Evolutionary conservation across 1,140 invertebrate species (phyloP), one percentile per base, ranked within the genome.

Genomic region (Amyelois transitella): DNA sequence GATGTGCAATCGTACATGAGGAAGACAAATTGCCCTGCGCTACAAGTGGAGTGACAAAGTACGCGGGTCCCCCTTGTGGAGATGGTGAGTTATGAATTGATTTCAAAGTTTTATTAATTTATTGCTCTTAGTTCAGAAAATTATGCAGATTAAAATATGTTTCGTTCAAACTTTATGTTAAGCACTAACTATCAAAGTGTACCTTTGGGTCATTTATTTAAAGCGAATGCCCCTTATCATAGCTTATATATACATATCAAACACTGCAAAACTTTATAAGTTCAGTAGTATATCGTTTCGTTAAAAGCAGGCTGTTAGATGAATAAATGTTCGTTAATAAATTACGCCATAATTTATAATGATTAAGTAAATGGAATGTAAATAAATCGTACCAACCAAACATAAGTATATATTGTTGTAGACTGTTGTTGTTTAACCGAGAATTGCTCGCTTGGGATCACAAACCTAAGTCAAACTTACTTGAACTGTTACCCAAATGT

Each of bases 11-110:
- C 51, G 72, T 79, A 17, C 81, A 82, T 18, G 84, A 84, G 6
- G 88, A 89, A 68, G 86, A 86, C 12, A 64, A 72, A 32, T 60
- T 89, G 25, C 88, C 88, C 45, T 89, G 88, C 58, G 81, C 86
- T 53, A 87, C 87, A 25, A 81, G 71, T 51, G 88, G 88, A 0
- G 82, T 88, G 6, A 79, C 80, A n/a, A 87, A 77, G 66, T 89
- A 88, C 48, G 77, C 58, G 1, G 87, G 86, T 32, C 81, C 81
- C 14, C 88, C 88, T 20, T 89, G 88, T 55, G 81, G 81, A 20
- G 74, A 82, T 58, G 84, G 84, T 87, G 59, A 77, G 78, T 73
- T 18, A 14, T 32, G 7, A 32, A 10, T 10, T 32, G 2, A 32
- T 10, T n/a, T 2, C 28, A 32, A 10, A 10, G 28, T 32, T 32